Conservation (phyloP, 1,140 invertebrate genomes). For the Amphibalanus amphitrite region DNA sequence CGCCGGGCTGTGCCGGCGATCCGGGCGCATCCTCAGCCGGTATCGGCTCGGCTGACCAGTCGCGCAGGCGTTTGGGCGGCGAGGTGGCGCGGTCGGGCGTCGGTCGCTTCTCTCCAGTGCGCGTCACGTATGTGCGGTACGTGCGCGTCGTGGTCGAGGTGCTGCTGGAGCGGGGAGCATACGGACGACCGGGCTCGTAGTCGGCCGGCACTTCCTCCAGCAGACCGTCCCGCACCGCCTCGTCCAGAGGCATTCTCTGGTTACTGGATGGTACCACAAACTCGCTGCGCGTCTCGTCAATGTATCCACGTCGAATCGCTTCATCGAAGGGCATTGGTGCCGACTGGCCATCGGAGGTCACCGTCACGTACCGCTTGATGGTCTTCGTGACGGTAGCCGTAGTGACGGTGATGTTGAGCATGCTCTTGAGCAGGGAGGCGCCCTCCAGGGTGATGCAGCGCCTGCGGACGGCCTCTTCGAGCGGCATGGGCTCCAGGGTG, state of each 20-base stretch:
- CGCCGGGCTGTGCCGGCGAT: background rate
- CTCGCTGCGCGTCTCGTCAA: constrained; percentile 55
- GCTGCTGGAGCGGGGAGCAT: background rate
- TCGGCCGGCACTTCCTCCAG: constrained; percentile 18
- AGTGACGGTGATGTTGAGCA: constrained; percentile 66
- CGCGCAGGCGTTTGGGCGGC: background rate
- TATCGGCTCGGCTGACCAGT: background rate
- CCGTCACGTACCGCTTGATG: constrained; percentile 55
- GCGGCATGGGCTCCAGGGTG: constrained; percentile 53
- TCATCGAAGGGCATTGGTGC: constrained; percentile 55
- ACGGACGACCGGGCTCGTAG: background rate
- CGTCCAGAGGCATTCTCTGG: constrained; percentile 54
- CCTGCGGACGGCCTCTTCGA: constrained; percentile 66
- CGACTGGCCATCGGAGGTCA: constrained; percentile 40
- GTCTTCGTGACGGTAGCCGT: constrained; percentile 66
- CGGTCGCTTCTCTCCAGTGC: constrained; percentile 11
- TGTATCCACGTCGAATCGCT: constrained; percentile 52
- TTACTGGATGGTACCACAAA: constrained; percentile 62
- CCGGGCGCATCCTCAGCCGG: background rate
- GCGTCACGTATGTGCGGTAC: constrained; percentile 12
- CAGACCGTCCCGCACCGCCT: constrained; percentile 43
- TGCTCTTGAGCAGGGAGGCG: constrained; percentile 57
- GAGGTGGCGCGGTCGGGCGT: constrained; percentile 1
- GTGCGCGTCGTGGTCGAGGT: constrained; percentile 10
- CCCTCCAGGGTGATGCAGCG: constrained; percentile 70